Percentiles rank a stretch among this genome's conserved stretches.
Conservation (phyloP, 2,113 vertebrate genomes). For the Pandion haliaetus region DNA sequence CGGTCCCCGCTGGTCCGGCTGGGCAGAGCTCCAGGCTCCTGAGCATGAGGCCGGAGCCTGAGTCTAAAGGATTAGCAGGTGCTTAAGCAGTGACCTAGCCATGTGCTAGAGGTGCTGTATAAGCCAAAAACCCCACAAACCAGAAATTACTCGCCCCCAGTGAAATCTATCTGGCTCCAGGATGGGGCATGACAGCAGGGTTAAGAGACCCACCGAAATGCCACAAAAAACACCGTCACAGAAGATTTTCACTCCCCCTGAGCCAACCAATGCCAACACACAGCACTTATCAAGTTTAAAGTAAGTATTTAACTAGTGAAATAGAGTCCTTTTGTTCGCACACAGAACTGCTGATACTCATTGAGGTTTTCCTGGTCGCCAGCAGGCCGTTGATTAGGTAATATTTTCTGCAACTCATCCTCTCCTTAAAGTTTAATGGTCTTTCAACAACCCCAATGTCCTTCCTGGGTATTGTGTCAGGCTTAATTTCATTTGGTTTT, state of each 20-base stretch:
- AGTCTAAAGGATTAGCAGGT: not conserved
- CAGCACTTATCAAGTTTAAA: not conserved
- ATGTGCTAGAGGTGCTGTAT: not conserved
- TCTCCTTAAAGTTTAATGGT: not conserved
- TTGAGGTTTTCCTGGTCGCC: not conserved
- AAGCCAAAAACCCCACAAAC: not conserved
- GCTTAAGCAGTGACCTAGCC: not conserved
- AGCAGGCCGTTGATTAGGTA: not conserved
- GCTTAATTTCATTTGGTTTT: not conserved
- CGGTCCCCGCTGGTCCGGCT: fast-evolving
- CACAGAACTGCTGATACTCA: not conserved
- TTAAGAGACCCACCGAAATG: not conserved
- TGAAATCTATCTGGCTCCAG: not conserved
- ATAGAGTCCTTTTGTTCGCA: not conserved
- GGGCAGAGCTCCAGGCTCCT: not conserved
- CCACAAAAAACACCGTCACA: fast-evolving
- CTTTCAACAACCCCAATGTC: not conserved
- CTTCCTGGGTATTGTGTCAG: not conserved
- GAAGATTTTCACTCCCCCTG: not conserved
- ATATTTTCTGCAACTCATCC: not conserved
- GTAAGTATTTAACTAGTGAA: not conserved
- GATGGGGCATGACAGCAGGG: not conserved
- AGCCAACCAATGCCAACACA: not conserved
- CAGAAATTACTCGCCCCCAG: not conserved
- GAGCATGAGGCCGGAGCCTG: not conserved